phyloP scores from a whole-genome alignment of 92 coral and sea anemone genomes.

The Epizoanthus ramosus region DNA sequence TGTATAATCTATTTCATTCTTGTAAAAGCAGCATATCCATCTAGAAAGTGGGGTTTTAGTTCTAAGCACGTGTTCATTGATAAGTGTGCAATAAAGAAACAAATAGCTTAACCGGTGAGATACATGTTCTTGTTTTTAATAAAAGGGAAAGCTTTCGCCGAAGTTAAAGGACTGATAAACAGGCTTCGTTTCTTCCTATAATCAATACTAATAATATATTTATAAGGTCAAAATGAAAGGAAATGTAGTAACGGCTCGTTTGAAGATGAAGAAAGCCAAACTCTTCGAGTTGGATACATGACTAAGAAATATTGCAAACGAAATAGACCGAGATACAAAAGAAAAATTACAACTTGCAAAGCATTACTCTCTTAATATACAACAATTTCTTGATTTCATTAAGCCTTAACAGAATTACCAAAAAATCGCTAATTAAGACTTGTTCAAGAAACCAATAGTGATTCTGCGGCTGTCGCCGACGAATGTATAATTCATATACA shows the following conservation, averaged over 20 bases:
- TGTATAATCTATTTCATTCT: too few relatives aligned
- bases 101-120: too few relatives aligned
- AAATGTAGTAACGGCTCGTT: not conserved
- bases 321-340: not conserved
- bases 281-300: not conserved
- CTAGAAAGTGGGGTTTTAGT: too few relatives aligned
- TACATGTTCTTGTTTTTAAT: not conserved
- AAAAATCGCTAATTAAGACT: not conserved
- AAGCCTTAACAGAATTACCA: not conserved
- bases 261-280: not conserved
- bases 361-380: not conserved
- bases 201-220: not conserved
- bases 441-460: not conserved
- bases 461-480: not conserved
- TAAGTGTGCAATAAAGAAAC: too few relatives aligned
- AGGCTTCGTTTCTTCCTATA: not conserved
- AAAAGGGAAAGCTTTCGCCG: not conserved
- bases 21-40: too few relatives aligned
- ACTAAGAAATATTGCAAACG: not conserved
- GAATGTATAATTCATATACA: not conserved
- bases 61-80: too few relatives aligned
- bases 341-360: not conserved
- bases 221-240: slow-evolving; percentile 6
- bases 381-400: too few relatives aligned
- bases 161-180: not conserved